Evolutionary conservation across 2,888 invertebrate species (phyloP), one percentile per base, ranked within the genome.

Genomic region (Polyommatus icarus): DNA sequence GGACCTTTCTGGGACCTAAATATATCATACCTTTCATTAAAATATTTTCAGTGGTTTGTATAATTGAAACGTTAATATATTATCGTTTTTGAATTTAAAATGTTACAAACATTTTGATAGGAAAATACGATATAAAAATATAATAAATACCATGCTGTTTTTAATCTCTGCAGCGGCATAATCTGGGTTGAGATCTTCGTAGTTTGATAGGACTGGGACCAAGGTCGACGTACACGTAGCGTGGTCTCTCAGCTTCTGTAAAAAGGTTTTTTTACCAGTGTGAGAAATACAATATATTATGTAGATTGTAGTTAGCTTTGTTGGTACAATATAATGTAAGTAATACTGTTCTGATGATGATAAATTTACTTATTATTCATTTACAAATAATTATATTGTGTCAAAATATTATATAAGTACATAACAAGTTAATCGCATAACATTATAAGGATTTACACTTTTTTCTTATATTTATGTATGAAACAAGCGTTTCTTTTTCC

Each of bases 141-240:
- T 15, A 29, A 8, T 10, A 24, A 46, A 46, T 61, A 61, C 67
- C 67, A 29, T 12, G 24, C 5, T 61, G 61, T 32, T 32, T 67
- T 29, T 67, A 67, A 29, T 29, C 29, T 67, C 67, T 67, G 67
- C 67, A 67, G 29, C 15, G 67, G 29, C 67, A 67, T 32, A 67
- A 67, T 67, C 67, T 67, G 29, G 67, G 29, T 32, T 12, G 67
- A 67, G 67, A 67, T 67, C 67, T 32, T 67, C 29, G 10, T 12
- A 15, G 5, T 6, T 32, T 67, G 29, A 4, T 32, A 67, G 61
- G 61, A 5, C 24, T 67, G 12, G 67, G 67, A 15, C 67, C 67
- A 15, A 67, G 15, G 67, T 67, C 67, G 18, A 29, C 67, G 24
- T 67, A 67, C 18, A 67, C 67, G 29, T 32, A 67, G 32, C 67